phyloP scores from a whole-genome alignment of 1,140 invertebrate species.

The Asbolus verrucosus region DNA sequence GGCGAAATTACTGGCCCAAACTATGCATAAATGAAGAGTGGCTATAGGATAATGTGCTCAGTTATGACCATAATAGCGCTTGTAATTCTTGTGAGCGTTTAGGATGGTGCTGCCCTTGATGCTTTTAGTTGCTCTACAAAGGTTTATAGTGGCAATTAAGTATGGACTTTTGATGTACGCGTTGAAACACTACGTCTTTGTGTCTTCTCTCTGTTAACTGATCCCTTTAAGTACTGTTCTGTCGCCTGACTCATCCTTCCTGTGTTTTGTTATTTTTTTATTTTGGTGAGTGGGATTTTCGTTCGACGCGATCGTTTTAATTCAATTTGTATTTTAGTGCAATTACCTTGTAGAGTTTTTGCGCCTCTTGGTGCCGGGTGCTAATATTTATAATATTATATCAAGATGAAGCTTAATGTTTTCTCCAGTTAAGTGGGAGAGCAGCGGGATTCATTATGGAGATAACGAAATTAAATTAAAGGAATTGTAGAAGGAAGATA shows the following conservation, averaged over 20 bases:
- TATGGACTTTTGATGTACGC: constrained; percentile 29
- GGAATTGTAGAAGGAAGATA: constrained; percentile 27
- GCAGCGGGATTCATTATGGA: constrained; percentile 31
- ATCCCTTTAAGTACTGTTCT: neutral
- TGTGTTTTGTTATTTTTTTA: neutral
- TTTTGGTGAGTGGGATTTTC: neutral
- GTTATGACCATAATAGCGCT: constrained; percentile 37
- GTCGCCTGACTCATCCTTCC: no score
- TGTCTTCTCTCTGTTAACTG: constrained; percentile 14
- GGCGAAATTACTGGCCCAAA: constrained; percentile 26
- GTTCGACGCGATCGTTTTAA: constrained; percentile 8
- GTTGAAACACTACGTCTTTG: constrained; percentile 21
- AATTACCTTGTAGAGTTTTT: constrained; percentile 7
- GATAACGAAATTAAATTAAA: constrained; percentile 39
- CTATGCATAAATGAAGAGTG: constrained; percentile 39
- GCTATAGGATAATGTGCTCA: constrained; percentile 27
- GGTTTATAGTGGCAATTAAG: constrained; percentile 35
- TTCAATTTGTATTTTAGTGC: constrained; percentile 10
- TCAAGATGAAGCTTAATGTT: constrained; percentile 38
- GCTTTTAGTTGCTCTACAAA: constrained; percentile 37
- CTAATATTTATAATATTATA: constrained; percentile 38
- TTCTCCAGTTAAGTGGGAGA: constrained; percentile 26
- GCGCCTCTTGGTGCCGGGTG: neutral
- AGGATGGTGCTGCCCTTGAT: constrained; percentile 25
- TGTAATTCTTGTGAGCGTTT: constrained; percentile 37